These are phyloP conservation scores for Stegastes partitus DNA, from an alignment of 2,113 vertebrate species.

Conservation along the genomic window DNA sequence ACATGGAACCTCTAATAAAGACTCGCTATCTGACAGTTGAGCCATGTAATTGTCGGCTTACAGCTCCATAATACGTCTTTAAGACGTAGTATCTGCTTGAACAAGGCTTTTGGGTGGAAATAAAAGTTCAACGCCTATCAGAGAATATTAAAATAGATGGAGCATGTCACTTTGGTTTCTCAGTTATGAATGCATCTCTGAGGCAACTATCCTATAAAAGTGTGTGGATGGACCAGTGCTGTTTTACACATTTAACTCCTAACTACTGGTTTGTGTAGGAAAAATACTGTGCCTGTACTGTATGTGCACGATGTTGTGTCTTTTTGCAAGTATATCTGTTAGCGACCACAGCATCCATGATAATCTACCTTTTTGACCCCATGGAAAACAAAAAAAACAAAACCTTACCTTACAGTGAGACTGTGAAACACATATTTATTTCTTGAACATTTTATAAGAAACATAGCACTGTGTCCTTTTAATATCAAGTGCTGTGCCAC, in stretches of 20 bases:
- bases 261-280: neutral
- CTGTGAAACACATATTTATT: no score
- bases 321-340: no score
- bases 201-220: neutral
- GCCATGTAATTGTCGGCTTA: slow-evolving; percentile 42
- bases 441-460: no score
- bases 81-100: slow-evolving; percentile 12
- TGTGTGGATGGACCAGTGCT: neutral
- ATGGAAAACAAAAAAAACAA: no score
- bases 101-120: slow-evolving; percentile 10
- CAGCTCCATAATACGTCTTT: slow-evolving; percentile 12
- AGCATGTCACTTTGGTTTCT: neutral
- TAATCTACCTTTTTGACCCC: no score
- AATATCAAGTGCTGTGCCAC: no score
- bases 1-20: slow-evolving; percentile 25
- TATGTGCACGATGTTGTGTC: neutral
- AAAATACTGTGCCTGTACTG: neutral
- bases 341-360: no score
- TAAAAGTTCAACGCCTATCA: slow-evolving; percentile 24
- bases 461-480: no score
- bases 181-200: slow-evolving; percentile 5
- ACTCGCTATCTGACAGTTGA: slow-evolving; percentile 35
- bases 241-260: neutral
- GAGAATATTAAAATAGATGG: slow-evolving; percentile 42
- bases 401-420: no score